Evolutionary conservation across 2,888 invertebrate genomes (phyloP), one percentile per base, ranked within the genome.

Genomic region (Cantharis nigra): DNA sequence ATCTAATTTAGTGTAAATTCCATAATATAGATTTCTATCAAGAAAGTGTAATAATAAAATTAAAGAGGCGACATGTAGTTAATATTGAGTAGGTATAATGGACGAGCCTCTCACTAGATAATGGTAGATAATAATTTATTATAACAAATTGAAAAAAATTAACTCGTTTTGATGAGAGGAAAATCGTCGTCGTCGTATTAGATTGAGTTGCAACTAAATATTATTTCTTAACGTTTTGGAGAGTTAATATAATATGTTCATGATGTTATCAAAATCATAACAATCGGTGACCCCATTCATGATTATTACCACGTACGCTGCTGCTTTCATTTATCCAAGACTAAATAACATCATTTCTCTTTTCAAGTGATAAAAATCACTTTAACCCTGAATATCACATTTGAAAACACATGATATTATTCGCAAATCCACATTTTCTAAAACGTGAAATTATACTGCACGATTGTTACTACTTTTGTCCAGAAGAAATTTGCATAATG

Each of bases 381-480:
- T 71, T 63, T 30, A 72, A 65, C 30, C 30, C 65, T 63, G 64
- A 65, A 65, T 28, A 30, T 28, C 72, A 72, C 64, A 65, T 72
- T 72, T 64, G 23, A 23, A 63, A 28, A 63, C 72, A 72, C 72
- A 63, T 72, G 71, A 71, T 49, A 23, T 23, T 23, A 23, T 49
- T n/a, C 9, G 18, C 33, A 14, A n/a, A 70, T 20, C 49, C 77
- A 77, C 77, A 77, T 77, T 77, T 63, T 33, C 20, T 62, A n/a
- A 18, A 77, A 77, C 77, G 77, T 77, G 77, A 73, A 73, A 30
- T 72, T 30, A 16, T 16, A 65, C 33, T 67, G 23, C 65, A 67
- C 23, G n/a, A 67, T 67, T 23, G 13, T 23, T 23, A 13, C 3
- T 23, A 67, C n/a, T 67, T 23, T 14, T 20, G 65, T 23, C 23